A percentile compares a stretch with the other conserved stretches of the same genome.
These are phyloP conservation scores for Colletes gigas DNA, from an alignment of 1,140 invertebrate species.

Conservation along the genomic window DNA sequence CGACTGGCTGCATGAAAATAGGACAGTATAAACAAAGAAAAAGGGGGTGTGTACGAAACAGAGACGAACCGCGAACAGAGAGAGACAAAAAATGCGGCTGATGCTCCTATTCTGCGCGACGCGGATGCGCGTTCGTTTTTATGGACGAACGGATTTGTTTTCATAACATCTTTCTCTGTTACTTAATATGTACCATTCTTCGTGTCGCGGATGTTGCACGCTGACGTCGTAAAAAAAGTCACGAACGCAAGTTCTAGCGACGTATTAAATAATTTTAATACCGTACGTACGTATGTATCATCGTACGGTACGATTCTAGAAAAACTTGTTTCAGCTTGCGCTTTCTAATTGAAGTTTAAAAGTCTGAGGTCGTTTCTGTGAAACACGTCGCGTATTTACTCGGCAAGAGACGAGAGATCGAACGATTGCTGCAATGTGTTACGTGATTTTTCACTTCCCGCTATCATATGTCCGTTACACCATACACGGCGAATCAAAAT, in stretches of 20 bases:
- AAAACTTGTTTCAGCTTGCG: background rate
- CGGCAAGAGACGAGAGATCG: background rate
- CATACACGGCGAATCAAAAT: too few species aligned
- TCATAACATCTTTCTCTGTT: background rate
- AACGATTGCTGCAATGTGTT: slow-evolving; percentile 15
- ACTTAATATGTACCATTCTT: background rate
- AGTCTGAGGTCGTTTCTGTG: background rate
- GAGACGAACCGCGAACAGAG: background rate
- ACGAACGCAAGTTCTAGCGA: background rate
- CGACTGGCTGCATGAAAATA: background rate
- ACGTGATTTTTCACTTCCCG: background rate
- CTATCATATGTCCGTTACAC: background rate
- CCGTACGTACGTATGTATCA: background rate
- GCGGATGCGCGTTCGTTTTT: background rate
- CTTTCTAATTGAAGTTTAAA: slow-evolving; percentile 4
- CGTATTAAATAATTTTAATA: background rate
- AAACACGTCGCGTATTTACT: background rate
- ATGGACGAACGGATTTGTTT: background rate
- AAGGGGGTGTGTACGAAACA: background rate
- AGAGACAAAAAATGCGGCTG: slow-evolving; percentile 8
- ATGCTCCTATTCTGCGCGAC: slow-evolving; percentile 13
- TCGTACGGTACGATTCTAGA: background rate
- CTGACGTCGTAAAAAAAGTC: too few species aligned
- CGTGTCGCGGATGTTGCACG: too few species aligned
- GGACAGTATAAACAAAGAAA: background rate